Evolutionary conservation across 2,113 vertebrate genomes (phyloP), one percentile per base, ranked within the genome.

Genomic region (Perognathus longimembris): DNA sequence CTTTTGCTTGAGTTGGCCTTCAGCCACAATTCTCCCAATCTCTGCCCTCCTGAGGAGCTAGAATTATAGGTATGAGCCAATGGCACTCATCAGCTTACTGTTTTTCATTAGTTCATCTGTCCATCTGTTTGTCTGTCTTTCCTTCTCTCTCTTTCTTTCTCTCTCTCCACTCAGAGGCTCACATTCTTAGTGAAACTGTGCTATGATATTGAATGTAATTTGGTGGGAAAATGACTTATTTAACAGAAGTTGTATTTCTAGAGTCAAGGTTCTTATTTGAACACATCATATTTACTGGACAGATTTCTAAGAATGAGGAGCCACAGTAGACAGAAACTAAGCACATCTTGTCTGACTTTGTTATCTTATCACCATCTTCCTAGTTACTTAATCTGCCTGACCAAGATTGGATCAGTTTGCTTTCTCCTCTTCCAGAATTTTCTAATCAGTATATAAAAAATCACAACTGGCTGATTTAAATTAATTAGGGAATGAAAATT

Each of bases 401-500:
- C 89, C 76, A 81, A 81, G 82, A 90, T 88, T 66, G 78, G 64
- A 59, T 82, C 74, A 12, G 0, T 63, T 89, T 76, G 69, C 85
- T 83, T 50, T 83, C 66, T 83, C 3, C 70, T 87, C 12, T 76
- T 81, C 34, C 64, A 78, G 57, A 90, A 81, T 92, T 74, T 30
- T 64, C 87, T 88, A 73, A 74, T 38, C 59, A 91, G 24, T 91
- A 89, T 30, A 69, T 87, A 84, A 75, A n/a, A 84, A 83, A 78
- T 91, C 88, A 94, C 38, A 64, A 32, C 38, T 77, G 81, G 59
- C 10, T 87, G 18, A 45, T 95, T 88, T 85, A 92, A 70, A 88
- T 81, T n/a, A 45, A 36, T 92, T 84, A 70, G 15, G 7, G 57
- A 70, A 92, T 14, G 28, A 70, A 94, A 87, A 90, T 81, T 88